These are phyloP conservation scores for Leucosticte australis DNA, from an alignment of 2,113 vertebrate species.

Conservation along the genomic window DNA sequence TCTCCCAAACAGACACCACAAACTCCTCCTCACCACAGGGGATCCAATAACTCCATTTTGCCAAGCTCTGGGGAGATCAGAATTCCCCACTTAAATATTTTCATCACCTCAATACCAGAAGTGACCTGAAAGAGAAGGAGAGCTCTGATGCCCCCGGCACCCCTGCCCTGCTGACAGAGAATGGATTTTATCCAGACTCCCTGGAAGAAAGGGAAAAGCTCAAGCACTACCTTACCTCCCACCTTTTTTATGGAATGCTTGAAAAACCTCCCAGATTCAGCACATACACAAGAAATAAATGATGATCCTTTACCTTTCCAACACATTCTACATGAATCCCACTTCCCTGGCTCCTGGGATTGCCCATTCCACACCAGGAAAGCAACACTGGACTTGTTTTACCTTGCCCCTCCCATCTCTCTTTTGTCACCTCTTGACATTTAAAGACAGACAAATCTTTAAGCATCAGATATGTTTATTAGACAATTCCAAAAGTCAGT, in stretches of 20 bases:
- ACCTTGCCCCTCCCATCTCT: not conserved
- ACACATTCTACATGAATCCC: not conserved
- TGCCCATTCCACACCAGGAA: not conserved
- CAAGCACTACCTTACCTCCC: not conserved
- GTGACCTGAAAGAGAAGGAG: not conserved
- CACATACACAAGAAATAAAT: rapidly evolving
- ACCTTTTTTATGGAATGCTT: not conserved
- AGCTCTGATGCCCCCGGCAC: not conserved
- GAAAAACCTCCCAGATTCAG: not conserved
- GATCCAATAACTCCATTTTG: too few species aligned
- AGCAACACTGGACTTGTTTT: not conserved
- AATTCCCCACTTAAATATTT: not conserved
- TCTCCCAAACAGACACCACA: too few species aligned
- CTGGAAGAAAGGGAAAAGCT: not conserved
- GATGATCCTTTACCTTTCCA: not conserved
- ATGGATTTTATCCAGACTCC: not conserved
- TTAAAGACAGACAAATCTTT: not conserved
- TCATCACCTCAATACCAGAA: not conserved
- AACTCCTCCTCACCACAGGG: not conserved
- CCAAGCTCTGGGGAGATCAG: not conserved
- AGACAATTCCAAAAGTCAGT: conserved; percentile 13
- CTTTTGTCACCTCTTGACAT: not conserved
- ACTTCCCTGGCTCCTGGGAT: not conserved
- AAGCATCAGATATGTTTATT: conserved; percentile 31
- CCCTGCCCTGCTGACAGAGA: not conserved